Percentiles rank a stretch among this genome's conserved stretches.
These are phyloP conservation scores for Melinaea menophilus DNA, from an alignment of 2,888 invertebrate species.

Conservation along the genomic window DNA sequence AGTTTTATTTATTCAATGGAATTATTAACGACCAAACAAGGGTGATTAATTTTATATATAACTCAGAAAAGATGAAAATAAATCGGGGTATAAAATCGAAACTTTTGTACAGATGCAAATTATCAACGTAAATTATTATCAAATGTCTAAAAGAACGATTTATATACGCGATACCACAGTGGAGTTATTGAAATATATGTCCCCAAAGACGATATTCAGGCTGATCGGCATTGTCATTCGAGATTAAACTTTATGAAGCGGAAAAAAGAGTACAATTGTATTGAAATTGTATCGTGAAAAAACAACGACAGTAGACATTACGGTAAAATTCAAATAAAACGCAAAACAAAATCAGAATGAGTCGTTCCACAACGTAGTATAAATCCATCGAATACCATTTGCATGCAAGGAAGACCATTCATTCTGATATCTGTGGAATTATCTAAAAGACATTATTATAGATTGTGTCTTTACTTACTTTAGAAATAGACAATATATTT, in stretches of 20 bases:
- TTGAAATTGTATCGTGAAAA: conserved; percentile 30
- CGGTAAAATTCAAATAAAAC: conserved; percentile 63
- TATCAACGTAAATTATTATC: conserved; percentile 64
- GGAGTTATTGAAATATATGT: conserved; percentile 74
- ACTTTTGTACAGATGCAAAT: conserved; percentile 56
- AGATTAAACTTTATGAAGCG: conserved; percentile 36
- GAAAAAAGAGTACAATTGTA: conserved; percentile 9
- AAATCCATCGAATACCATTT: conserved; percentile 65
- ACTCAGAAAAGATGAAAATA: conserved; percentile 15
- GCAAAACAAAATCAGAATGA: conserved; percentile 63
- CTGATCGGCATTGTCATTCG: conserved; percentile 41
- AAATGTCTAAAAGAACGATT: conserved; percentile 69
- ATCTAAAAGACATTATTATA: conserved; percentile 19
- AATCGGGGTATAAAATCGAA: conserved; percentile 43
- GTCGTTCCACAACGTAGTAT: conserved; percentile 62
- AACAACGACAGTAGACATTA: conserved; percentile 60
- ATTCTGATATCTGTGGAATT: conserved; percentile 41
- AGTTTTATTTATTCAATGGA: conserved; percentile 10
- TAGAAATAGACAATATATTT: too few relatives aligned
- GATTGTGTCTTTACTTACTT: not conserved
- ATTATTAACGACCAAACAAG: conserved; percentile 5
- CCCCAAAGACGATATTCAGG: conserved; percentile 62
- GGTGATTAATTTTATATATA: not conserved
- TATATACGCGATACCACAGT: conserved; percentile 60
- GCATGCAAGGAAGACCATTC: conserved; percentile 50